Conservation (phyloP, 1,140 invertebrate species). For the Catajapyx aquilonaris region DNA sequence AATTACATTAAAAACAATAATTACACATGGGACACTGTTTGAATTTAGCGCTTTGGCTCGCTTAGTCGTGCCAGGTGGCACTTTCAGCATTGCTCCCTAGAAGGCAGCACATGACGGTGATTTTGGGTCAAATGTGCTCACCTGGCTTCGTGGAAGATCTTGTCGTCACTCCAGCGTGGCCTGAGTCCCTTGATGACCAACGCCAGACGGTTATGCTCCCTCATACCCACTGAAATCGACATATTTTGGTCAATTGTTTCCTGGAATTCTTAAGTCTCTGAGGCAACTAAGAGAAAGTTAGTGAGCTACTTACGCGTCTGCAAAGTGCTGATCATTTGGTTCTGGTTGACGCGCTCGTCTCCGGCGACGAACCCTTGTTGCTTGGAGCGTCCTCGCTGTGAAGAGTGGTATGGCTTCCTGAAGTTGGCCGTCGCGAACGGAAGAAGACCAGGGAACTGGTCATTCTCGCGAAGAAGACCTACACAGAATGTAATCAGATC, state of each 20-base stretch:
- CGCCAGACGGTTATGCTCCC: constrained; percentile 28
- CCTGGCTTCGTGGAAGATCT: constrained; percentile 28
- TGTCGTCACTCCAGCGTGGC: constrained; percentile 24
- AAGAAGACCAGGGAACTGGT: background rate
- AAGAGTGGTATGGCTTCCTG: background rate
- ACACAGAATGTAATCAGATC: background rate
- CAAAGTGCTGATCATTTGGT: constrained; percentile 25
- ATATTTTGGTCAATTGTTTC: constrained; percentile 22
- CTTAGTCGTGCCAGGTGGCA: too few species aligned
- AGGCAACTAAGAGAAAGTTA: background rate
- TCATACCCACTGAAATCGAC: constrained; percentile 19
- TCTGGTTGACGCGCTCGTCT: constrained; percentile 24
- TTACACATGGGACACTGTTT: too few species aligned
- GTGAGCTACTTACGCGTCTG: constrained; percentile 9
- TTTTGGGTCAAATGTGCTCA: too few species aligned
- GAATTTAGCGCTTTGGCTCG: too few species aligned
- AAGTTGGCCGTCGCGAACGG: background rate
- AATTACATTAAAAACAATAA: too few species aligned
- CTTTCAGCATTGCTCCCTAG: too few species aligned
- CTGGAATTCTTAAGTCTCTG: background rate
- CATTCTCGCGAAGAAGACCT: background rate
- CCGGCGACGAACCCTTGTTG: constrained; percentile 11
- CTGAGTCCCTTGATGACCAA: constrained; percentile 19
- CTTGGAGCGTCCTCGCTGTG: background rate
- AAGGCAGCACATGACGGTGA: too few species aligned